Evolutionary conservation across 2,797 vertebrate species (phyloP), one percentile per base, ranked within the genome.

Genomic region (Anguilla megastoma): DNA sequence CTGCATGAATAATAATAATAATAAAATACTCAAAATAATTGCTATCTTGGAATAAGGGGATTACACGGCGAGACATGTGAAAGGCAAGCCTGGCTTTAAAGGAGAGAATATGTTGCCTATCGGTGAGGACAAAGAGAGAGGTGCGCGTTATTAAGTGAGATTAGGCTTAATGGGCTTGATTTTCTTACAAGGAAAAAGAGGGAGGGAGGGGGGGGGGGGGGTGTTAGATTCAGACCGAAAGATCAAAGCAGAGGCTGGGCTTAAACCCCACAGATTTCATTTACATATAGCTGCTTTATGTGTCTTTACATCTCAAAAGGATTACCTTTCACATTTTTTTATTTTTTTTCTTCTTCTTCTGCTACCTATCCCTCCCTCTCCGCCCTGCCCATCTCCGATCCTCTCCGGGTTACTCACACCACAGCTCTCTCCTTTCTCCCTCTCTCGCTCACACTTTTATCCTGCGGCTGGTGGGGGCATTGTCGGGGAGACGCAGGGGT

Each of bases 251-350:
- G 95, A 96, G 93, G 95, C 92, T 95, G 92, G 93, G 94, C 95
- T 94, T 94, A 96, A 97, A 96, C 95, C 96, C 97, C 95, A 94
- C 93, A 84, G 94, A 94, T 95, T 95, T 94, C 96, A 99, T 99
- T 99, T 99, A 98, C 98, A 99, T 99, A 99, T 98, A 99, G 98
- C 98, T 99, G 98, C 96, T 96, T 96, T 96, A 96, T 96, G 95
- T 96, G 93, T 94, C 95, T 93, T 94, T 82, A 88, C 90, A 79
- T 89, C 92, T 96, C 89, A 95, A 96, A 96, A 93, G 97, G 96
- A 96, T 96, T 97, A 97, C 97, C 96, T 98, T 97, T 96, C 93
- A 92, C 91, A 93, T 94, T 94, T 94, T 90, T 88, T 82, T 91
- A 89, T 33, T 79, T 90, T 89, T 95, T 95, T 95, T 79, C 89